A percentile compares a stretch with the other conserved stretches of the same genome.
Evolutionary conservation across 2,888 invertebrate species (phyloP).

Genomic region (Stenchaetothrips biformis): DNA sequence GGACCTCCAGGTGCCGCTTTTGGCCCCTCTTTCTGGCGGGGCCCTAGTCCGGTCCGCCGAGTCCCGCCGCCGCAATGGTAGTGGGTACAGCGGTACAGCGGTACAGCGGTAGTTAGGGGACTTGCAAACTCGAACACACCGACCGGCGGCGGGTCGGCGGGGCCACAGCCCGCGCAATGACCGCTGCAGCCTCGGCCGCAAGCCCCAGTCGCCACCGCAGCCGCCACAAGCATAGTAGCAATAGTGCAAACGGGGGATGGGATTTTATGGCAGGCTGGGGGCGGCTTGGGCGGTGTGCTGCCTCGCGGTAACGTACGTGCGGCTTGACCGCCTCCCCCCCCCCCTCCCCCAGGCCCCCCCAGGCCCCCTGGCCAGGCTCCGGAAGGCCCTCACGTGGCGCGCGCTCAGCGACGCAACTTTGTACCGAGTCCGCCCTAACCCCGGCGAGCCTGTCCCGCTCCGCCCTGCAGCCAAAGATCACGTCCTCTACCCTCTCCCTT

Average conservation of each 20-base stretch:
- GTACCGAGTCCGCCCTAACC: not conserved
- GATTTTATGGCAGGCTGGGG: constrained; percentile 11
- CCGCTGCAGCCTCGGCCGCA: not conserved
- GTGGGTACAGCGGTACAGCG: not conserved
- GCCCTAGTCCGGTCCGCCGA: not conserved
- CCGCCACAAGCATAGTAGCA: constrained; percentile 6
- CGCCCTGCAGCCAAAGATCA: not conserved
- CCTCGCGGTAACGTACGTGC: constrained; percentile 14
- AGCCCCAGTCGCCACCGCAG: not conserved
- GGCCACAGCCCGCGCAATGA: not conserved
- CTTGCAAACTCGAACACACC: no score
- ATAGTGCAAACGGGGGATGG: constrained; percentile 17
- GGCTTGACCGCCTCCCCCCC: not conserved
- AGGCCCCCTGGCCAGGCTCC: not conserved
- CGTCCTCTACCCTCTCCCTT: not conserved
- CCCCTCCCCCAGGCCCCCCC: not conserved
- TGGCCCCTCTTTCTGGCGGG: no score
- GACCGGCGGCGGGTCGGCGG: no score
- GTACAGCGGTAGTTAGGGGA: not conserved
- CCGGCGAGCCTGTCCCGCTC: not conserved
- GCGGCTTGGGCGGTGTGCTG: not conserved
- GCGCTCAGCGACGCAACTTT: constrained; percentile 21
- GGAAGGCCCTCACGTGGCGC: constrained; percentile 9
- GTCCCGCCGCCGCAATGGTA: not conserved
- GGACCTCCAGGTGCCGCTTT: no score